Base-by-base conservation (phyloP, 2,888 invertebrate genomes). In the Thyatira batis region DNA sequence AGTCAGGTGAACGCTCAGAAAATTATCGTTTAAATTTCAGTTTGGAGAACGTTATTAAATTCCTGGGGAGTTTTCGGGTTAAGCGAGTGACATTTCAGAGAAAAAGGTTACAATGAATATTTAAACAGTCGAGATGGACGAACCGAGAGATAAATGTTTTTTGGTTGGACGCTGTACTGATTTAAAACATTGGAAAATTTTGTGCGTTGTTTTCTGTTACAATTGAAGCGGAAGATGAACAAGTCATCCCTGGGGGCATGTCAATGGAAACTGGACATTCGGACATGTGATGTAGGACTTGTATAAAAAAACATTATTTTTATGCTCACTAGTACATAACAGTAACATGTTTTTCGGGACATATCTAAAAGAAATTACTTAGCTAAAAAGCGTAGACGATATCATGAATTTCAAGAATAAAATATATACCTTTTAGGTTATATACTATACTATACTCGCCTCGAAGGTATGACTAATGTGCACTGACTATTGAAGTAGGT, bases 1-100 rank as follows among this genome's bases (percentile, higher is more conserved):
- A 76, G 67, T 62, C 66, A 78, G 78, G 74, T 80, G 68, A 75
- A 68, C 65, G 70, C 69, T 66, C 62, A 69, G 61, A 78, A n/a
- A 80, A 81, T 81, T 75, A 71, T 71, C 77, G 76, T 80, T 82
- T 78, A 78, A 79, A 80, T 79, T 79, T 76, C 74, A 76, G 70
- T 73, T 72, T 69, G 65, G 73, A 71, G 64, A 65, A 65, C 71
- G 73, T 76, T 80, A 82, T 81, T 82, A 81, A 82, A 82, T 77
- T 76, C 71, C 61, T 67, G 79, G 66, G 67, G 75, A 77, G 69
- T 75, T 77, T 77, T 76, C 55, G 69, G 78, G 78, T 78, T 76
- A 80, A 76, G 74, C 70, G 70, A 67, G 65, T 71, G 67, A 73
- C 69, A 60, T 68, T 55, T 58, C 50, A 56, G 67, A 75, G 76